Conservation (phyloP, 2,113 vertebrate species). For the Mirounga angustirostris region DNA sequence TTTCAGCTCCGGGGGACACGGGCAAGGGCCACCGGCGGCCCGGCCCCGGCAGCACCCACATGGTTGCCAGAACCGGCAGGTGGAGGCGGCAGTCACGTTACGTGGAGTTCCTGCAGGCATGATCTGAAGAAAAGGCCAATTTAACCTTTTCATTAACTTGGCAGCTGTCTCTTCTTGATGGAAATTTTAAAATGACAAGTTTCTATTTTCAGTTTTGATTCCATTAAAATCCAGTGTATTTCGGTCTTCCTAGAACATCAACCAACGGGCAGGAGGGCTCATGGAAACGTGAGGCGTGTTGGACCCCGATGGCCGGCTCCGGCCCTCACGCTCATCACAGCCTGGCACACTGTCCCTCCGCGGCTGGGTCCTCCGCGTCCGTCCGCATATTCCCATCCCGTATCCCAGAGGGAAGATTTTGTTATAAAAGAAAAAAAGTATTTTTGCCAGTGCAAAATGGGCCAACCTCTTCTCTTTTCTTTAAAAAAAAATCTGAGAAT, state of each 20-base stretch:
- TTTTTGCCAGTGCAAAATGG: background rate
- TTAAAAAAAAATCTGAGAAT: background rate
- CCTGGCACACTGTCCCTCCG: too few species aligned
- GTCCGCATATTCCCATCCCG: background rate
- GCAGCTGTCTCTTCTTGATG: background rate
- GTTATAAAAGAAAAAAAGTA: background rate
- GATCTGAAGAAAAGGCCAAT: too few species aligned
- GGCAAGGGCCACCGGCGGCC: background rate
- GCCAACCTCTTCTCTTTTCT: background rate
- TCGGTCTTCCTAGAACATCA: background rate
- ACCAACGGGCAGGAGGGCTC: background rate
- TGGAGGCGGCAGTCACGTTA: background rate
- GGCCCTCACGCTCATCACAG: background rate
- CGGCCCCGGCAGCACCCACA: background rate
- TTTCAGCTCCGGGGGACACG: background rate
- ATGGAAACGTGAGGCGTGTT: background rate
- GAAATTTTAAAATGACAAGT: background rate
- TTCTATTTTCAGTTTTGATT: background rate
- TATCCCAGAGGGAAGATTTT: background rate
- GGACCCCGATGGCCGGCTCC: background rate
- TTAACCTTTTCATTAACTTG: background rate
- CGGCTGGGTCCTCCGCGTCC: background rate
- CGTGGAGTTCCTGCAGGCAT: background rate
- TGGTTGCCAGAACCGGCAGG: background rate
- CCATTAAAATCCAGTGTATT: background rate